A percentile compares a stretch with the other conserved stretches of the same genome.
Evolutionary conservation across 2,113 vertebrate genomes (phyloP).

Genomic region (Climacteris rufus): DNA sequence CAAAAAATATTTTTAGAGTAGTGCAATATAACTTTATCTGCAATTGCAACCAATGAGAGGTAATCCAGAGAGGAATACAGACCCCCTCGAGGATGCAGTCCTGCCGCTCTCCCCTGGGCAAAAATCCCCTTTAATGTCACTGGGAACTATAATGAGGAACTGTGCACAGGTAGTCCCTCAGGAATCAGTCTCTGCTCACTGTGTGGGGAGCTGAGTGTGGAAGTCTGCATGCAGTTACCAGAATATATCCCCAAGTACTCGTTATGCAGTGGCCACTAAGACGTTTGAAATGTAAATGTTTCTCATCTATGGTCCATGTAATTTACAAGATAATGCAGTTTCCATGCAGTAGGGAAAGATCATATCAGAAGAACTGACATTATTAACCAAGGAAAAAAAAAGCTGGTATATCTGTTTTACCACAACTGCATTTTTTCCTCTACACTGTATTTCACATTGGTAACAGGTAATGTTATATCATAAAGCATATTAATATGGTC

Average conservation of each 20-base stretch:
- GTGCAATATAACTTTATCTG: constrained; percentile 66
- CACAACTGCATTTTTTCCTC: constrained; percentile 40
- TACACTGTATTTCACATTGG: constrained; percentile 35
- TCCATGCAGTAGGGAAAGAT: constrained; percentile 59
- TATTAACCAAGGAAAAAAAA: constrained; percentile 57
- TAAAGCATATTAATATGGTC: constrained; percentile 40
- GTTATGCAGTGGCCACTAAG: constrained; percentile 55
- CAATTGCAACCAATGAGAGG: constrained; percentile 10
- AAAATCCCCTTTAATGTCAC: not conserved
- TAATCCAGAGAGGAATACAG: not conserved
- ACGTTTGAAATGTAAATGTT: constrained; percentile 64
- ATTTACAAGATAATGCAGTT: constrained; percentile 57
- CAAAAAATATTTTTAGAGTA: constrained; percentile 62
- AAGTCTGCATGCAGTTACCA: constrained; percentile 44
- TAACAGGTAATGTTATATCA: constrained; percentile 35
- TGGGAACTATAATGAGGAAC: not conserved
- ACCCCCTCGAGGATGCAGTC: not conserved
- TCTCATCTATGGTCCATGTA: constrained; percentile 15
- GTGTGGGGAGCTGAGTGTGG: not conserved
- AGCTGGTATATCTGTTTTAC: constrained; percentile 22
- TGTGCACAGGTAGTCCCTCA: constrained; percentile 10
- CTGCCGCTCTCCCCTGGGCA: not conserved
- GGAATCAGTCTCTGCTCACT: constrained; percentile 37
- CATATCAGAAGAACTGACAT: constrained; percentile 27
- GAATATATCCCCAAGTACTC: constrained; percentile 62